These are phyloP conservation scores for Oriolus oriolus DNA, from an alignment of 2,113 vertebrate species.

Conservation along the genomic window DNA sequence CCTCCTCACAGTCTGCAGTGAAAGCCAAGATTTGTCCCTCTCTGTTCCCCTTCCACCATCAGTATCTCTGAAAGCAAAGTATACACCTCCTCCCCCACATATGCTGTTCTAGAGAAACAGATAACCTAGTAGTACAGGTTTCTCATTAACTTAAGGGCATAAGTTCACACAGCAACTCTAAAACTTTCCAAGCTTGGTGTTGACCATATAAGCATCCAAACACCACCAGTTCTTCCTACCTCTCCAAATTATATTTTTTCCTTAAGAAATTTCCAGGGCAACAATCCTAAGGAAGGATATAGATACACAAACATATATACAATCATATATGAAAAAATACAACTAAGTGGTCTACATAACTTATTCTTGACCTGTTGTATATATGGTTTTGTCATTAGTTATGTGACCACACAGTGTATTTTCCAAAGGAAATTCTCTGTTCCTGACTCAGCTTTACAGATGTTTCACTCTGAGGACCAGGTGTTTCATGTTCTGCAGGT, in stretches of 20 bases:
- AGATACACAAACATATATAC: neutral
- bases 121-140: neutral
- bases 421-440: neutral
- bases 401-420: neutral
- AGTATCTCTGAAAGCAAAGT: neutral
- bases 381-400: neutral
- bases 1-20: neutral
- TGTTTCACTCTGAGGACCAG: neutral
- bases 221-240: neutral
- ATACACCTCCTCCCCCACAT: neutral
- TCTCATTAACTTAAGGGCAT: neutral
- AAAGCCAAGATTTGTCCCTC: neutral
- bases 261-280: neutral
- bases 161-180: neutral
- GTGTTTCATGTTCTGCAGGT: neutral
- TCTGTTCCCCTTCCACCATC: neutral
- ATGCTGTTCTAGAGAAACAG: neutral
- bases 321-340: neutral
- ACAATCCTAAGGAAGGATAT: neutral
- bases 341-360: neutral
- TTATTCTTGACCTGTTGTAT: neutral
- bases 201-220: neutral
- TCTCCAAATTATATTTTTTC: neutral
- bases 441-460: neutral
- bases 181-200: neutral